Evolutionary conservation across 92 coral and sea anemone species (phyloP).

Genomic region (Porites cylindrica): DNA sequence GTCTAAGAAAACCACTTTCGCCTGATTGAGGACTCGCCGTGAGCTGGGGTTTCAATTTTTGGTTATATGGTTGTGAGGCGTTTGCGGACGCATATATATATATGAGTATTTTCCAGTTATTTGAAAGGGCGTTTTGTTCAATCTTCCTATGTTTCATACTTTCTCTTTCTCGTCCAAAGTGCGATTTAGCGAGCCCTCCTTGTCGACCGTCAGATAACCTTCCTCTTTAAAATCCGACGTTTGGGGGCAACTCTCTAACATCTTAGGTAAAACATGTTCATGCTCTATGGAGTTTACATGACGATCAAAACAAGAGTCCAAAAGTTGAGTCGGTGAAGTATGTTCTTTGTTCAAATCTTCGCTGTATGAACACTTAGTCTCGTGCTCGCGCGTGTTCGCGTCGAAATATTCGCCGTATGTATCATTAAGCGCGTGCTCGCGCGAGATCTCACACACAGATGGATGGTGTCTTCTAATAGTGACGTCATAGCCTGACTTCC

Average conservation of each 20-base stretch:
- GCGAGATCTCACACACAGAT: background rate
- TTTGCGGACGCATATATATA: too few relatives aligned
- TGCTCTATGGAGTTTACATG: background rate
- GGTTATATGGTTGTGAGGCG: too few relatives aligned
- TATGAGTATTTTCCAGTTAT: background rate
- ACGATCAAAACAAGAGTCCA: background rate
- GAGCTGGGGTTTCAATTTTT: too few relatives aligned
- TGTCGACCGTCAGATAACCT: background rate
- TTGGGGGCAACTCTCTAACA: background rate
- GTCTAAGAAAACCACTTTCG: too few relatives aligned
- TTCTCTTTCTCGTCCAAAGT: slow-evolving; percentile 12
- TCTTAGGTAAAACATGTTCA: background rate
- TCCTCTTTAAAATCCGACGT: background rate
- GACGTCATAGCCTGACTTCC: slow-evolving; percentile 29
- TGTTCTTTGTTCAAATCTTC: background rate
- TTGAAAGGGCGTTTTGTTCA: slow-evolving; percentile 4
- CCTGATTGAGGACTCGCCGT: too few relatives aligned
- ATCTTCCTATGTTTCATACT: background rate
- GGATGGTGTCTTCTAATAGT: background rate
- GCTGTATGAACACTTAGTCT: too few relatives aligned
- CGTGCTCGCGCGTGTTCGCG: background rate
- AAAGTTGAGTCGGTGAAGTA: background rate
- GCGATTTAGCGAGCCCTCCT: background rate
- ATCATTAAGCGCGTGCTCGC: background rate
- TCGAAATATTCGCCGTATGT: background rate